Evolutionary conservation across 2,888 invertebrate species (phyloP).

Genomic region (Thymelicus lineola): DNA sequence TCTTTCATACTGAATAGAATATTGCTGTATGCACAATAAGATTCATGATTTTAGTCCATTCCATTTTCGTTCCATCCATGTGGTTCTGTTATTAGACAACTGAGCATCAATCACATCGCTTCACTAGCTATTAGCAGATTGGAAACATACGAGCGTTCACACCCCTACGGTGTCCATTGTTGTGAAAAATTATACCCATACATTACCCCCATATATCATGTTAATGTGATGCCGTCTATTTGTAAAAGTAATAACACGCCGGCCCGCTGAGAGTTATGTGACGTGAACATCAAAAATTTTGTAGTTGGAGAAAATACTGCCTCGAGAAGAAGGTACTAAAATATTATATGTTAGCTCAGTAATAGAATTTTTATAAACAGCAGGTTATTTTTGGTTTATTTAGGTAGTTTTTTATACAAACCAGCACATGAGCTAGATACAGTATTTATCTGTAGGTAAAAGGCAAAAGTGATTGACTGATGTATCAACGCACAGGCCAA

Average conservation of each 20-base stretch:
- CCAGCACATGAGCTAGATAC: no score
- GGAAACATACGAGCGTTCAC: conserved; percentile 32
- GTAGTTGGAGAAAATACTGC: not conserved
- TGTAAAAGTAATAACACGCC: conserved; percentile 25
- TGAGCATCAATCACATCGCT: conserved; percentile 23
- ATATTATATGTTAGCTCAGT: not conserved
- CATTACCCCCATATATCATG: conserved; percentile 29
- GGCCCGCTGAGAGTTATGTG: conserved; percentile 13
- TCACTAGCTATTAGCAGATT: conserved; percentile 41
- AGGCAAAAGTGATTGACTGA: no score
- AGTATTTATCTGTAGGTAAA: no score
- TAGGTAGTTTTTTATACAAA: no score
- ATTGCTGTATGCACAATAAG: not conserved
- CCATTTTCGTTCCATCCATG: not conserved
- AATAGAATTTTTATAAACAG: not conserved
- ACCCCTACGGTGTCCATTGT: conserved; percentile 30
- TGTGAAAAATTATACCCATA: conserved; percentile 35
- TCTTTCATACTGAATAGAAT: no score
- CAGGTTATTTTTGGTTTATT: not conserved
- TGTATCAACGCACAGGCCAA: no score
- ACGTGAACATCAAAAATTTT: not conserved
- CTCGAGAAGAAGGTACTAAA: not conserved
- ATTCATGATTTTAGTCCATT: not conserved
- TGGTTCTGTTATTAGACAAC: not conserved
- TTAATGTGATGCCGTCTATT: conserved; percentile 31